Evolutionary conservation across 2,888 invertebrate genomes (phyloP), one percentile per base, ranked within the genome.

Genomic region (Gortyna flavago): DNA sequence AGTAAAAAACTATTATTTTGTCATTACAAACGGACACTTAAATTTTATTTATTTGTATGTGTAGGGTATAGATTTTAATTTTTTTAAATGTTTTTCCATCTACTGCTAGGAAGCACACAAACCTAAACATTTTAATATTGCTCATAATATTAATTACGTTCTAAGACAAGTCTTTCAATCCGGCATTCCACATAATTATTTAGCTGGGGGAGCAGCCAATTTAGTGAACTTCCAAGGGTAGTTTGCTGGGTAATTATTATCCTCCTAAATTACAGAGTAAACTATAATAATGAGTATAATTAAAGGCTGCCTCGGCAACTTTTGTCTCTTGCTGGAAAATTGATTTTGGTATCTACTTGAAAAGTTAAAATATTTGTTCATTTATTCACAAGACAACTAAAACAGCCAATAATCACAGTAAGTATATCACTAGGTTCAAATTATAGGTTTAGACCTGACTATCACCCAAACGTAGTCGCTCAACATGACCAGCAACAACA

Each of bases 241-340:
- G 54, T 65, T 68, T 70, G 48, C 54, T 64, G 61, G 57, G 74
- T 84, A 88, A 88, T 88, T 86, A 88, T 87, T 78, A 83, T 77
- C 70, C 76, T 61, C 70, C 79, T 66, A 83, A 88, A 89, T 89
- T 86, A 89, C 77, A 86, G 81, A 83, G 82, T 77, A 83, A 81
- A 79, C 69, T 72, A 67, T 81, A 68, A 85, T 89, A 78, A 87
- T 84, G 76, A 85, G 66, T 54, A 57, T 80, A 75, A 83, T 59
- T 82, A 77, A 35, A 79, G 72, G 59, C 74, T 70, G 61, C 70
- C 32, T 72, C n/a, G 13, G 29, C 61, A 72, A 77, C 59, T 78
- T 78, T 74, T 54, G 74, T 67, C 38, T 59, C 51, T 78, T 59
- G 51, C 8, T 38, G 21, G 65, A 73, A 76, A 74, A 75, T 59